Evolutionary conservation across 2,113 vertebrate species (phyloP).

Genomic region (Varanus salvator): DNA sequence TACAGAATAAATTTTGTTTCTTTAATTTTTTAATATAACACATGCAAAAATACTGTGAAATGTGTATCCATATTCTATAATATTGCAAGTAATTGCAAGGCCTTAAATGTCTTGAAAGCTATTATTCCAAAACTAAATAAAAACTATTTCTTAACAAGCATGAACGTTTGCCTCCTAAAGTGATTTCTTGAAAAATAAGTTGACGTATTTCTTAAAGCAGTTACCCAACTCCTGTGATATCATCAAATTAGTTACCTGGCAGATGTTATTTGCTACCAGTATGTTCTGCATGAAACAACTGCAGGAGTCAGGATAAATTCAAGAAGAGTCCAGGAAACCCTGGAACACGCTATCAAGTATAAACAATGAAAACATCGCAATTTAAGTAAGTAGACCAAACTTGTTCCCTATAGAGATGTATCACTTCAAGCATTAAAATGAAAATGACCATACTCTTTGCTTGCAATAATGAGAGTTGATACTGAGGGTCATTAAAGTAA

Average conservation of each 20-base stretch:
- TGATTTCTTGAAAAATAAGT: background rate
- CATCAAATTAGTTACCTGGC: background rate
- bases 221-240: background rate
- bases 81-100: too few species aligned
- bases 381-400: slow-evolving; percentile 58
- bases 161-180: background rate
- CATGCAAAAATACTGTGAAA: background rate
- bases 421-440: slow-evolving; percentile 66
- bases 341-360: slow-evolving; percentile 46
- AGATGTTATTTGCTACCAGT: background rate
- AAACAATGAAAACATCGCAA: slow-evolving; percentile 57
- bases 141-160: background rate
- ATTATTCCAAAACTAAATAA: background rate
- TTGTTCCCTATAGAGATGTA: slow-evolving; percentile 54
- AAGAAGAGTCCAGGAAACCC: slow-evolving; percentile 39
- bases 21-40: background rate
- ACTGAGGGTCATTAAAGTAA: slow-evolving; percentile 45
- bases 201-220: background rate
- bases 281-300: background rate
- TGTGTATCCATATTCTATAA: background rate
- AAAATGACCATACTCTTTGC: slow-evolving; percentile 67
- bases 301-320: background rate
- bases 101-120: background rate
- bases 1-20: too few species aligned
- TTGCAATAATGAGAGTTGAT: slow-evolving; percentile 68